Conservation (phyloP, 2,113 vertebrate genomes). For the Puffinus mauretanicus region DNA sequence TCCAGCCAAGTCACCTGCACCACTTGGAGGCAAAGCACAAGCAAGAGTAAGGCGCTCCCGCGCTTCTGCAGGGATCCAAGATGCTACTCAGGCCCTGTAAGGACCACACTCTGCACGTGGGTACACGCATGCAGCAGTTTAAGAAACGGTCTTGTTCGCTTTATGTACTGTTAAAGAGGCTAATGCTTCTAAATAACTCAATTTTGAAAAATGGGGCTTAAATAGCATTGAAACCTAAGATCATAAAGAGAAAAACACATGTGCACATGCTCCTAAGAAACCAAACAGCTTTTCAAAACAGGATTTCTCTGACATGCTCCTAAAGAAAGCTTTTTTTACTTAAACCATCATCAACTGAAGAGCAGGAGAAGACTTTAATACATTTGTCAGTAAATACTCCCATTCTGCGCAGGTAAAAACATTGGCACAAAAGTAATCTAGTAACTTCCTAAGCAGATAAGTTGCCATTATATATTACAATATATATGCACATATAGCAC, state of each 20-base stretch:
- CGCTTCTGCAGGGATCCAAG: not conserved
- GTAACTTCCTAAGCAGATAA: not conserved
- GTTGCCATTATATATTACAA: not conserved
- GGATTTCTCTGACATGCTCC: not conserved
- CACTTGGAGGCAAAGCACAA: not conserved
- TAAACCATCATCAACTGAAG: not conserved
- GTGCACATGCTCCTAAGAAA: not conserved
- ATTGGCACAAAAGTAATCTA: not conserved
- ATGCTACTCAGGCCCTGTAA: not conserved
- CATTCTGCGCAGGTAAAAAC: not conserved
- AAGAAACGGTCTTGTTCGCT: not conserved
- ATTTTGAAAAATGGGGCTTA: not conserved
- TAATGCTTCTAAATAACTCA: not conserved
- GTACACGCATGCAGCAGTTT: not conserved
- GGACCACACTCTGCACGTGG: not conserved
- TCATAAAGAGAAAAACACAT: slow-evolving; percentile 9
- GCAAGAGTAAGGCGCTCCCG: not conserved
- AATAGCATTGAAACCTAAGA: slow-evolving; percentile 13
- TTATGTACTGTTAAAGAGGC: not conserved
- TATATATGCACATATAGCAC: not conserved
- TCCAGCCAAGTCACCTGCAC: not conserved
- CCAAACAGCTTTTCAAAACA: slow-evolving; percentile 22
- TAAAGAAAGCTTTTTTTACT: not conserved
- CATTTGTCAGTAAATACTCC: not conserved
- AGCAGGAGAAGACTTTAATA: not conserved